Evolutionary conservation across 2,113 vertebrate species (phyloP), one percentile per base, ranked within the genome.

Genomic region (Sceloporus undulatus): DNA sequence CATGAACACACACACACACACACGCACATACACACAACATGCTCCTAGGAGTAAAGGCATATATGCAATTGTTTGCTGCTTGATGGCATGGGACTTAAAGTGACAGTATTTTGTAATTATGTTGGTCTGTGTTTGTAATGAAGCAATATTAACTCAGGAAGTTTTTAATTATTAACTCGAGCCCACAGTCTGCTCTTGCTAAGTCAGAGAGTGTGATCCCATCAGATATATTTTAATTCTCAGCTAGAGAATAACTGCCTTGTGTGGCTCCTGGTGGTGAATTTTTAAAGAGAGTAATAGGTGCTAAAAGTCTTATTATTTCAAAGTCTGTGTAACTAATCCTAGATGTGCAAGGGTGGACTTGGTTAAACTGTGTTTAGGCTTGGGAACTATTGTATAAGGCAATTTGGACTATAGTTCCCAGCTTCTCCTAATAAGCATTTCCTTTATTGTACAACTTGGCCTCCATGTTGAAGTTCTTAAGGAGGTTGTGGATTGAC

Each of bases 101-200:
- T 93, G 94, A 91, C 90, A 81, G 59, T 85, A 68, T 93, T 94
- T 88, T 92, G 90, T 95, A 95, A 95, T 96, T 95, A 94, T 88
- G 87, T 87, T 93, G 94, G 94, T 95, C 92, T 91, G 88, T 92
- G 89, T 87, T 91, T 90, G 81, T 80, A 38, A 90, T 85, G 88
- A 84, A 88, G 92, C 85, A 93, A 93, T 90, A 92, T 94, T 95
- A 94, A 62, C 85, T 89, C 84, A 14, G 79, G 73, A 59, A 94
- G 85, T 91, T 92, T 29, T 71, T 96, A 95, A 95, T 93, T 95
- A 93, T 91, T 93, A 91, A 93, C 56, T 93, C 89, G 89, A 88
- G 90, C 91, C 91, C 85, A 82, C 93, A 90, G 90, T 91, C 83
- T 92, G 88, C 79, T 94, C 34, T 1, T 91, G 89, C 76, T 92